Evolutionary conservation across 2,113 vertebrate genomes (phyloP), one percentile per base, ranked within the genome.

Genomic region (Hassar affinis): DNA sequence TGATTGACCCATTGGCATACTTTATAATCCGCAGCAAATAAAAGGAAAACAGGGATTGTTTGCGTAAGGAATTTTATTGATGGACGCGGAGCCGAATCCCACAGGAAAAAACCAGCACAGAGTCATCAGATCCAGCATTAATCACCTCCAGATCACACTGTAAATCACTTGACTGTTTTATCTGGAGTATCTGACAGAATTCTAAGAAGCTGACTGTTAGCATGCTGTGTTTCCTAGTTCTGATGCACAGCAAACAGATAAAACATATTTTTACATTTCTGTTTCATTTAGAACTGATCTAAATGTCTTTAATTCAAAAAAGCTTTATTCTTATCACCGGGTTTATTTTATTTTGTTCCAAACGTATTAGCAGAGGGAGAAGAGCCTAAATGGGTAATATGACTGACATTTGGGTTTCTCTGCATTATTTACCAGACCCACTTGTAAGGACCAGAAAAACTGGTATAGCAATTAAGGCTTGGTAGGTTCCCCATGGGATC

Each of bases 1-100:
- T 84, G 85, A 90, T 84, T 87, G 84, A 87, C 62, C 56, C 78
- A 57, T 74, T 64, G 51, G 52, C 27, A 9, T 85, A 80, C 76
- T 78, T 80, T 84, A 79, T 77, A 71, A 59, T 47, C 75, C 79
- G 56, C 57, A n/a, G 56, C 22, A 85, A 79, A 86, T 86, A 86
- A 84, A 86, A 81, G 56, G 45, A 84, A 72, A 57, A 61, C 47
- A 74, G 49, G 61, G 57, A 84, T 86, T 88, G 87, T 86, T 88
- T 88, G 85, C 71, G 56, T 69, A 82, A 71, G 78, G 61, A 84
- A 72, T 68, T 85, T 86, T 88, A 88, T 84, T 82, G 82, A 66
- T 79, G 52, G 33, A 66, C 68, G 27, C 15, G 27, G 79, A 75
- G 59, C 45, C 22, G 51, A 54, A 81, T 85, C 82, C 85, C 68